Base-by-base conservation (phyloP, 1,140 invertebrate species). In the Drosophila jambulina region DNA sequence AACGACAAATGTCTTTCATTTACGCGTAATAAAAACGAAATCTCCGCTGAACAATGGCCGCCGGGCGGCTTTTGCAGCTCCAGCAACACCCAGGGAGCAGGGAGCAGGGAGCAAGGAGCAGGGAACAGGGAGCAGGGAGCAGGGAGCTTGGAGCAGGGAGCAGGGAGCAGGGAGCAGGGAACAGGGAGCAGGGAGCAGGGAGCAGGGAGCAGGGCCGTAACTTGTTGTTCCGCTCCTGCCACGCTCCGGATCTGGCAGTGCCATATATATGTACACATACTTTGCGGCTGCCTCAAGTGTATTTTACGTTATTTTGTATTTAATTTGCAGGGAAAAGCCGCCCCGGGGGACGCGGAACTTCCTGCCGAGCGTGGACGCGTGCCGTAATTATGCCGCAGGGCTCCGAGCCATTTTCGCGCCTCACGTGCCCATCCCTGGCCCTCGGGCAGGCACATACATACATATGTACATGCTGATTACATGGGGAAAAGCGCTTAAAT, bases 1-100 rank as follows among this genome's bases (percentile, higher is more conserved):
- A 65, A 76, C 76, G 76, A 72, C 80, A 80, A 83, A 83, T 83
- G 76, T 84, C 65, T 79, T 83, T 84, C 76, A 84, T 83, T 84
- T 83, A 80, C 81, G 81, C 81, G 76, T 83, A 83, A 83, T 83
- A 83, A 83, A 83, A 84, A 71, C 51, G 51, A 83, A 83, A 83
- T 84, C 81, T 80, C 65, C 65, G 53, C 27, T 67, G 45, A 84
- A 80, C 61, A 82, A 72, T 83, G 75, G 80, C 80, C 80, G 59
- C 75, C 61, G 61, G 72, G 72, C 72, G 79, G 58, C 74, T 62
- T 63, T 82, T 43, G 63, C 40, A 78, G 56, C 48, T 65, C 49
- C 56, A 42, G 27, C 13, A 71, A 59, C 38, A 64, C 62, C 42
- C 9, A 21, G 17, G 19, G 21, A 27, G 32, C 13, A 19, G 7